phyloP scores from a whole-genome alignment of 1,140 invertebrate genomes.

The Solen grandis region DNA sequence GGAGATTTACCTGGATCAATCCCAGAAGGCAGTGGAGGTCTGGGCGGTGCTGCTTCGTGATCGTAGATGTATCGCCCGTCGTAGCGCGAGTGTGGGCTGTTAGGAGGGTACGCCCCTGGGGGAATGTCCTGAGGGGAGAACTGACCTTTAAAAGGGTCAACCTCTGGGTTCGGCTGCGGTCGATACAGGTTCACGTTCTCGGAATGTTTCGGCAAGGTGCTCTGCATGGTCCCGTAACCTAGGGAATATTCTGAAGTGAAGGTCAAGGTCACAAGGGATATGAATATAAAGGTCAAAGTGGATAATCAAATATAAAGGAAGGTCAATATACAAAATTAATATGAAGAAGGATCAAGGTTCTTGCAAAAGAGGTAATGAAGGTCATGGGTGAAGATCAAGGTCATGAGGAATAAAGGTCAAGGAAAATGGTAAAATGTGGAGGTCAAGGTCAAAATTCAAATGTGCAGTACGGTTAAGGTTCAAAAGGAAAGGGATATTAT shows the following conservation, averaged over 20 bases:
- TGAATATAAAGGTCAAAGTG: no score
- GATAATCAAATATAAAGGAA: no score
- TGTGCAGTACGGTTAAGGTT: no score
- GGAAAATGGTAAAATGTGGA: no score
- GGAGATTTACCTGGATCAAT: constrained; percentile 62
- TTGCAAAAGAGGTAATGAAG: no score
- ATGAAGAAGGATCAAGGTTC: no score
- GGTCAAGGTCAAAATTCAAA: no score
- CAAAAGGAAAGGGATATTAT: no score
- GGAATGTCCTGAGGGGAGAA: constrained; percentile 63
- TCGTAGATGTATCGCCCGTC: constrained; percentile 81
- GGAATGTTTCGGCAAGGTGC: constrained; percentile 60
- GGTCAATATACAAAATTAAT: no score
- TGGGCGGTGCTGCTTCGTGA: constrained; percentile 86
- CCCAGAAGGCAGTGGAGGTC: constrained; percentile 90
- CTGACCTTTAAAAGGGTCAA: constrained; percentile 61
- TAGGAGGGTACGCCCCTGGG: constrained; percentile 64
- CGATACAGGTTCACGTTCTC: constrained; percentile 73
- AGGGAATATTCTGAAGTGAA: constrained; percentile 43
- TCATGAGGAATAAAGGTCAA: no score
- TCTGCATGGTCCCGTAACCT: constrained; percentile 71
- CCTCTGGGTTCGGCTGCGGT: constrained; percentile 60
- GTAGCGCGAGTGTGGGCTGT: constrained; percentile 66
- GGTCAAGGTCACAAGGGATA: no score
- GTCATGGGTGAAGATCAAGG: no score